A percentile compares a stretch with the other conserved stretches of the same genome.
phyloP scores from a whole-genome alignment of 2,797 vertebrate genomes.

The Melanotaenia boesemani region DNA sequence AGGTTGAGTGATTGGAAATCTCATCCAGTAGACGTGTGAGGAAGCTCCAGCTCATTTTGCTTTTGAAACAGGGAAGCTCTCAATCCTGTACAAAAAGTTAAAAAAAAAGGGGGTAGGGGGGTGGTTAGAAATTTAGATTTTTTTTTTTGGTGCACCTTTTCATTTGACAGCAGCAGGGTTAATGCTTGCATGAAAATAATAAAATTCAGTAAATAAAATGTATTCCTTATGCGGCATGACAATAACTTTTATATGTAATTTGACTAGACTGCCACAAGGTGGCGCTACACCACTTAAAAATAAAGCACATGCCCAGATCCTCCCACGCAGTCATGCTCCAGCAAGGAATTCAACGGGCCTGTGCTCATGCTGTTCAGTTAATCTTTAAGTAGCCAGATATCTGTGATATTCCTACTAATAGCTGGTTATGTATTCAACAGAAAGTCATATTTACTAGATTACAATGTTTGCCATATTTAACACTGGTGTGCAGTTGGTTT shows the following conservation, averaged over 20 bases:
- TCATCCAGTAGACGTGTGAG: conserved; percentile 92
- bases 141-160: neutral
- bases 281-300: neutral
- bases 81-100: conserved; percentile 54
- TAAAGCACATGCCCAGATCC: neutral
- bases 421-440: too few relatives aligned
- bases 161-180: too few relatives aligned
- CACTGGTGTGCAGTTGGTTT: too few relatives aligned
- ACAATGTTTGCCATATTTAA: too few relatives aligned
- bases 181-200: neutral
- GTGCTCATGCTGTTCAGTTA: too few relatives aligned
- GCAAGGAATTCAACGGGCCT: neutral
- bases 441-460: too few relatives aligned
- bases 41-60: conserved; percentile 94
- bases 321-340: neutral
- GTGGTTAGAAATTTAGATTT: too few relatives aligned
- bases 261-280: conserved; percentile 27
- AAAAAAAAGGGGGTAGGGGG: neutral
- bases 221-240: neutral
- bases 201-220: neutral
- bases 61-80: conserved; percentile 24
- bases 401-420: too few relatives aligned
- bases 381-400: too few relatives aligned
- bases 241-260: neutral
- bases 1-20: conserved; percentile 95